Evolutionary conservation across 92 coral and sea anemone genomes (phyloP).

Genomic region (Virgularia gustaviana): DNA sequence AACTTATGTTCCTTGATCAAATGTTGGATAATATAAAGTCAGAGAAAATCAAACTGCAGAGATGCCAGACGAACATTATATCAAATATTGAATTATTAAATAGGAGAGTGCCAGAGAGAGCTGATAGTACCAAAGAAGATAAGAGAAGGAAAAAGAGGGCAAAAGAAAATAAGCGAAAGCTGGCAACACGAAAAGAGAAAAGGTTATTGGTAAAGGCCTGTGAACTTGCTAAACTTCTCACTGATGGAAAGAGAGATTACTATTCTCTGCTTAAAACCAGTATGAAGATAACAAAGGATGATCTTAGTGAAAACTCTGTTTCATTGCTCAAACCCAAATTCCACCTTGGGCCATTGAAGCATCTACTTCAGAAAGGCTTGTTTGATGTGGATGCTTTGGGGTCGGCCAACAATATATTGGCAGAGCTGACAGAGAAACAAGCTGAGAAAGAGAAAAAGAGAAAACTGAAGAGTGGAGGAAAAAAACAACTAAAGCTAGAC

Average conservation of each 20-base stretch:
- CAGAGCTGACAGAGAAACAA: not conserved
- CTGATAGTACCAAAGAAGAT: conserved; percentile 10
- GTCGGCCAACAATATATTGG: not conserved
- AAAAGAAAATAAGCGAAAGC: not conserved
- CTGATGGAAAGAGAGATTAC: not conserved
- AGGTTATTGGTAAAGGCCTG: conserved; percentile 11
- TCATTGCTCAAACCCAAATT: not conserved
- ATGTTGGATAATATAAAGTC: conserved; percentile 19
- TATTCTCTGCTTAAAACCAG: too few species aligned
- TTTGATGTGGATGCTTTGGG: not conserved
- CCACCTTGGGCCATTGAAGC: not conserved
- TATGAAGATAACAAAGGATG: conserved; percentile 1
- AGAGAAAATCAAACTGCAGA: conserved; percentile 3
- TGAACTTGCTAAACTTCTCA: conserved; percentile 16
- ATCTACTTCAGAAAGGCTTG: not conserved
- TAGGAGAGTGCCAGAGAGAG: not conserved
- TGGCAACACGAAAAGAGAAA: not conserved
- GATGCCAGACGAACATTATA: conserved; percentile 1
- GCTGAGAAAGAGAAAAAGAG: not conserved
- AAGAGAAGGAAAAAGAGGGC: conserved; percentile 8
- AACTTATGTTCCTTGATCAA: conserved; percentile 11
- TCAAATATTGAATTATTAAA: conserved; percentile 2
- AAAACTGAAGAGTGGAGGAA: not conserved
- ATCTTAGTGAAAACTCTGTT: not conserved
- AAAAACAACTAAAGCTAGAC: not conserved